A percentile compares a stretch with the other conserved stretches of the same genome.
These are phyloP conservation scores for Octodonta nipae DNA, from an alignment of 2,888 invertebrate species.

Conservation along the genomic window DNA sequence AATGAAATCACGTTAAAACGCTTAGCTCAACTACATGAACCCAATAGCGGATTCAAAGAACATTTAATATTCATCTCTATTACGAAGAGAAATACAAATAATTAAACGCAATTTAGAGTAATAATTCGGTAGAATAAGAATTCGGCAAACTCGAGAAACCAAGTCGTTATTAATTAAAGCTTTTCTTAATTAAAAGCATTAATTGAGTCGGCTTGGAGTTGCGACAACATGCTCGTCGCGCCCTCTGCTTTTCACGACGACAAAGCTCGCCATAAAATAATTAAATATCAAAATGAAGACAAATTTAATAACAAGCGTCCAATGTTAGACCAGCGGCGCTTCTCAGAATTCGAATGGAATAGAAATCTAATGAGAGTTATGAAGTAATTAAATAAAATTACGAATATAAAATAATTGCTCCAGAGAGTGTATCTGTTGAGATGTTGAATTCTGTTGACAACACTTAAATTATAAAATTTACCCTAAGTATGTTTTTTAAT, in stretches of 20 bases:
- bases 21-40: too few relatives aligned
- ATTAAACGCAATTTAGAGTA: constrained; percentile 17
- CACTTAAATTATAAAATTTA: too few relatives aligned
- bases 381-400: too few relatives aligned
- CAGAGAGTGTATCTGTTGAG: too few relatives aligned
- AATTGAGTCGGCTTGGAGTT: constrained; percentile 29
- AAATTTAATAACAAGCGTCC: constrained; percentile 32
- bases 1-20: too few relatives aligned
- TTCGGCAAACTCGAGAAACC: constrained; percentile 22
- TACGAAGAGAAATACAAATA: constrained; percentile 4
- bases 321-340: constrained; percentile 4
- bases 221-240: constrained; percentile 26
- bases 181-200: constrained; percentile 34
- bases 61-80: too few relatives aligned
- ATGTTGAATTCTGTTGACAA: too few relatives aligned
- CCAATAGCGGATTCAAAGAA: too few relatives aligned
- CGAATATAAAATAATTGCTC: too few relatives aligned
- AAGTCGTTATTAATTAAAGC: constrained; percentile 34
- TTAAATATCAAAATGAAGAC: constrained; percentile 36
- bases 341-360: too few relatives aligned
- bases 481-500: too few relatives aligned
- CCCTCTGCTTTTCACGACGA: constrained; percentile 22
- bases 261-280: constrained; percentile 34
- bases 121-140: constrained; percentile 18
- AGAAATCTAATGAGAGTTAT: too few relatives aligned